Conservation (phyloP, 2,888 invertebrate species). For the Corbicula japonica region DNA sequence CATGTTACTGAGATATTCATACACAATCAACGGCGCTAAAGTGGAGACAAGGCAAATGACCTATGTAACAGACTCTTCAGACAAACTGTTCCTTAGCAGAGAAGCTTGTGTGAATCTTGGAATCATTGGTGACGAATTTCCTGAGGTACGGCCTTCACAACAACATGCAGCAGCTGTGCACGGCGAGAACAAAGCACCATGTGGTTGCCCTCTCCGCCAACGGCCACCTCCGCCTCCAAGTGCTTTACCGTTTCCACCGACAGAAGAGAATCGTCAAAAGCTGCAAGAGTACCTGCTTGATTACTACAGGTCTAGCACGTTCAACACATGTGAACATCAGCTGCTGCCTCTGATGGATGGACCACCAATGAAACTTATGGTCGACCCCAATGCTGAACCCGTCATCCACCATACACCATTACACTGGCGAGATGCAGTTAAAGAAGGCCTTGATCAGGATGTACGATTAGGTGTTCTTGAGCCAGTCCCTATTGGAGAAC, state of each 20-base stretch:
- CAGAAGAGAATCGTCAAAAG: constrained; percentile 45
- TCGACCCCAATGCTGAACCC: constrained; percentile 46
- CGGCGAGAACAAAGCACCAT: background rate
- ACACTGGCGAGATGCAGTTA: constrained; percentile 61
- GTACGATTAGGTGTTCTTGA: constrained; percentile 54
- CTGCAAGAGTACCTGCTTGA: constrained; percentile 63
- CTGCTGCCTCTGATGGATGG: constrained; percentile 53
- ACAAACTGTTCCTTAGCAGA: constrained; percentile 68
- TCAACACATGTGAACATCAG: constrained; percentile 74
- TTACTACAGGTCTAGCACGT: constrained; percentile 67
- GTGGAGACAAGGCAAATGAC: constrained; percentile 64
- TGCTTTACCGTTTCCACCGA: constrained; percentile 62
- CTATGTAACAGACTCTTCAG: constrained; percentile 67
- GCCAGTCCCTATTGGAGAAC: constrained; percentile 55
- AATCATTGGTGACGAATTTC: constrained; percentile 63
- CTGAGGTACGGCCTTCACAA: constrained; percentile 31
- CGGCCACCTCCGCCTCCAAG: constrained; percentile 43
- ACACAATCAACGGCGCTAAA: constrained; percentile 27
- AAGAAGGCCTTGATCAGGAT: constrained; percentile 60
- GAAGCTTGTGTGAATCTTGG: constrained; percentile 66
- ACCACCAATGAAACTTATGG: constrained; percentile 39
- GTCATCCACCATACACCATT: constrained; percentile 56
- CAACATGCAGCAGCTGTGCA: background rate
- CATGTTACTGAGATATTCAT: constrained; percentile 62
- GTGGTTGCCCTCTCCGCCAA: constrained; percentile 48